Evolutionary conservation across 2,797 vertebrate genomes (phyloP).

Genomic region (Odontamblyopus rebecca): DNA sequence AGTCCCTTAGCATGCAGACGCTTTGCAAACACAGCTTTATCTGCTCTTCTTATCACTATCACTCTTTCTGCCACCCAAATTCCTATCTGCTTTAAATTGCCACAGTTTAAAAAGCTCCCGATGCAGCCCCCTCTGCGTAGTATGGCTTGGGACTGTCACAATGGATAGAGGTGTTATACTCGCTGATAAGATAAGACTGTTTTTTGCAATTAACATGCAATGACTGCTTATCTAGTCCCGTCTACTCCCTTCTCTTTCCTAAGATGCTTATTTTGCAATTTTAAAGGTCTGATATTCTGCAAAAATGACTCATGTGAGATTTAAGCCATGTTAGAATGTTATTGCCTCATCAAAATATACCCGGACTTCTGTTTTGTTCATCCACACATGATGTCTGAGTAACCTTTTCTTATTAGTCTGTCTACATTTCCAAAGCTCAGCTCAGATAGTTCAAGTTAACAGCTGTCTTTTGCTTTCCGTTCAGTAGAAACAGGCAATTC

Average conservation of each 20-base stretch:
- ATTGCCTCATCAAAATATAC: too few species aligned
- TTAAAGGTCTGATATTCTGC: not conserved
- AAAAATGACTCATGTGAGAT: too few species aligned
- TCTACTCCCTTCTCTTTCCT: not conserved
- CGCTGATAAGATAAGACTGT: not conserved
- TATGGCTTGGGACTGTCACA: not conserved
- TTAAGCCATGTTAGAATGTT: too few species aligned
- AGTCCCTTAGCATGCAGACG: not conserved
- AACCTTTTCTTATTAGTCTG: too few species aligned
- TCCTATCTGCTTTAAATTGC: not conserved
- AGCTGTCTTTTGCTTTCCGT: too few species aligned
- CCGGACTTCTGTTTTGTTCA: too few species aligned
- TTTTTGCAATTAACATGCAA: not conserved
- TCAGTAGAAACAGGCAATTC: too few species aligned
- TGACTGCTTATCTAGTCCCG: not conserved
- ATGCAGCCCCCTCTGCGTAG: not conserved
- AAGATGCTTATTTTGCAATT: conserved; percentile 21
- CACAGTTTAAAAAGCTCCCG: not conserved
- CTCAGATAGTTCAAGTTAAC: too few species aligned
- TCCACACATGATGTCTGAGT: too few species aligned
- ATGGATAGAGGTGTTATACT: not conserved
- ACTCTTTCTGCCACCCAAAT: not conserved
- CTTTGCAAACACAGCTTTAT: not conserved
- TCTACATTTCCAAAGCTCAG: too few species aligned
- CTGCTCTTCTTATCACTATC: not conserved